These are phyloP conservation scores for Drosophila fulvimacula DNA, from an alignment of 2,888 invertebrate genomes.

Conservation along the genomic window DNA sequence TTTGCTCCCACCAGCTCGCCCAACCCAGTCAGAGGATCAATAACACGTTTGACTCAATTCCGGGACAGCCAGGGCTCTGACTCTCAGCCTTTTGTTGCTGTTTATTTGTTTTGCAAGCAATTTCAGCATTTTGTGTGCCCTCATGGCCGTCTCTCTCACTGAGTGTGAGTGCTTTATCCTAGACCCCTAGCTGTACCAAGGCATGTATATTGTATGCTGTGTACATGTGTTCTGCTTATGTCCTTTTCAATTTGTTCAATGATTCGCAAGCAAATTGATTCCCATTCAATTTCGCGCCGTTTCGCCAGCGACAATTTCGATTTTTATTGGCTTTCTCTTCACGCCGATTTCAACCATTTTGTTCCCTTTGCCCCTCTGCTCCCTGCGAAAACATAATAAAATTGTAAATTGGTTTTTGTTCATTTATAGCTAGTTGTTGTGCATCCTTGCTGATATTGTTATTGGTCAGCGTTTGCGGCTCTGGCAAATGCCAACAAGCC, in stretches of 20 bases:
- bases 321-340: conserved; percentile 75
- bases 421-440: conserved; percentile 70
- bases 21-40: conserved; percentile 73
- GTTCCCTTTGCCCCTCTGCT: conserved; percentile 28
- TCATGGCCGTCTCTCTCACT: not conserved
- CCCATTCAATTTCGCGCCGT: conserved; percentile 80
- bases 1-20: conserved; percentile 21
- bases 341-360: conserved; percentile 57
- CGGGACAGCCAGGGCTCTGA: conserved; percentile 44
- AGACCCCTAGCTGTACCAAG: conserved; percentile 6
- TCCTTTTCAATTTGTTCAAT: conserved; percentile 83
- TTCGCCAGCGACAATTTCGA: conserved; percentile 76
- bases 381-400: conserved; percentile 75
- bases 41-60: conserved; percentile 80
- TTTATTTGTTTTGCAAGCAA: conserved; percentile 81
- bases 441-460: conserved; percentile 74
- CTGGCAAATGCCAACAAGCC: conserved; percentile 18
- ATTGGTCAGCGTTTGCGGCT: conserved; percentile 64
- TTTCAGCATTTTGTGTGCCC: conserved; percentile 59
- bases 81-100: conserved; percentile 59
- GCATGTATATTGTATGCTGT: conserved; percentile 38
- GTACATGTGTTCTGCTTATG: conserved; percentile 57
- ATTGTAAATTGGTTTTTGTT: conserved; percentile 77
- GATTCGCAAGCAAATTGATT: conserved; percentile 83
- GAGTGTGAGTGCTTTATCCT: conserved; percentile 40